Base-by-base conservation (phyloP, 2,888 invertebrate species). In the Eupithecia tripunctaria region DNA sequence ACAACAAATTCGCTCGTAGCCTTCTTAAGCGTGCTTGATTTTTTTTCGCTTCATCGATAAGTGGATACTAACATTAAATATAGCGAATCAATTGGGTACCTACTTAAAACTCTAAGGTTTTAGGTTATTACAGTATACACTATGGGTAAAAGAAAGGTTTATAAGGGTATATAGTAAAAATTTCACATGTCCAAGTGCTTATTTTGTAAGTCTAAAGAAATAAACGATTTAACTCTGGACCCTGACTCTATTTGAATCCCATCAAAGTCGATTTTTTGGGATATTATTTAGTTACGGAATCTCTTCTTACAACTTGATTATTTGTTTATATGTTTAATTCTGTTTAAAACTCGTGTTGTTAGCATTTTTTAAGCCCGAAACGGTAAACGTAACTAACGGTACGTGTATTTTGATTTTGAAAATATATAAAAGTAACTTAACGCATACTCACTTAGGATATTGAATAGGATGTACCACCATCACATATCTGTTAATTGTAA, bases 401-500 rank as follows among this genome's bases (percentile, higher is more conserved):
- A n/a, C n/a, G n/a, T n/a, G n/a, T n/a, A n/a, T 38, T 38, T 38
- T 38, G 12, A n/a, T 43, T 21, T 8, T 21, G 6, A 21, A 51
- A 21, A 21, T 62, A 38, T 41, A 27, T 41, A 36, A 36, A n/a
- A 21, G 12, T 60, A 2, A 27, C 63, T 21, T 68, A 70, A 2
- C 36, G 18, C 32, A 59, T 59, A 73, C 73, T 75, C 71, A 79
- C 79, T 21, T 69, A 8, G 68, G 67, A 32, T 79, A 79, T 15
- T 65, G 29, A 21, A 65, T 56, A 10, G 79, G 79, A 67, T 79
- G 78, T 10, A 72, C 67, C 51, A 78, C 73, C 70, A 79, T 68
- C 6, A 79, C 70, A 59, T 76, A 79, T 68, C 79, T 36, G 43
- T 78, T 79, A 38, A 78, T 60, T 5, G 78, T 74, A 25, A 79